A percentile compares a stretch with the other conserved stretches of the same genome.
phyloP scores from a whole-genome alignment of 2,888 invertebrate genomes.

The Copidosoma aretas region DNA sequence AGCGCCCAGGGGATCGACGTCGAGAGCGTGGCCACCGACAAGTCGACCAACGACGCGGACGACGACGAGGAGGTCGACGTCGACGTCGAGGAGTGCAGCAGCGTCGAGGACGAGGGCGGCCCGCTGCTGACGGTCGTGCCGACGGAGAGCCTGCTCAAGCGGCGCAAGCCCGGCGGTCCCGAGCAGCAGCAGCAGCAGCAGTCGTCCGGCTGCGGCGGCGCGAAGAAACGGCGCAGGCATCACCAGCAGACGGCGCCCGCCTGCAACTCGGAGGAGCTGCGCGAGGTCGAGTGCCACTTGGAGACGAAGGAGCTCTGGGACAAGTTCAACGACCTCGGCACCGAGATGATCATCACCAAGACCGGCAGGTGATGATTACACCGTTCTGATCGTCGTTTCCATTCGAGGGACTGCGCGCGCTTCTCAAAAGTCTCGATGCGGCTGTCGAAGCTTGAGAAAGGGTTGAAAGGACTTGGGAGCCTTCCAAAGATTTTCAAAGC shows the following conservation, averaged over 20 bases:
- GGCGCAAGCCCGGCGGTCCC: constrained; percentile 19
- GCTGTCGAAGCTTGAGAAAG: no score
- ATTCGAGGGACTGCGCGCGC: not conserved
- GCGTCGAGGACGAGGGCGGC: constrained; percentile 65
- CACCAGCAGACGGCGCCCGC: constrained; percentile 67
- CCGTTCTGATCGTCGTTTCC: not conserved
- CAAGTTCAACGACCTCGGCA: constrained; percentile 79
- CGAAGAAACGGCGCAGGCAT: not conserved
- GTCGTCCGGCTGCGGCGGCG: constrained; percentile 52
- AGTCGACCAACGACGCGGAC: constrained; percentile 46
- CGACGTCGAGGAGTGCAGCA: constrained; percentile 69
- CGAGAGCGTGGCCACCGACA: constrained; percentile 61
- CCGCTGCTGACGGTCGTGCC: constrained; percentile 40
- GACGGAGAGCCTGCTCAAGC: constrained; percentile 19
- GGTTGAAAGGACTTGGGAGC: no score
- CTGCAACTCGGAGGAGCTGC: constrained; percentile 65
- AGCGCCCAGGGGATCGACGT: constrained; percentile 61
- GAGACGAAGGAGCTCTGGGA: constrained; percentile 85
- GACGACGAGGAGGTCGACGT: constrained; percentile 67
- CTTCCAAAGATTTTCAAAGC: no score
- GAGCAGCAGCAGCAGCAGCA: constrained; percentile 52
- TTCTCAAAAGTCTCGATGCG: no score
- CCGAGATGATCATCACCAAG: constrained; percentile 87
- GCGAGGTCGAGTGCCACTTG: constrained; percentile 73
- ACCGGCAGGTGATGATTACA: constrained; percentile 72